Evolutionary conservation across 2,888 invertebrate species (phyloP), one percentile per base, ranked within the genome.

Genomic region (Chromoteleia sp.): DNA sequence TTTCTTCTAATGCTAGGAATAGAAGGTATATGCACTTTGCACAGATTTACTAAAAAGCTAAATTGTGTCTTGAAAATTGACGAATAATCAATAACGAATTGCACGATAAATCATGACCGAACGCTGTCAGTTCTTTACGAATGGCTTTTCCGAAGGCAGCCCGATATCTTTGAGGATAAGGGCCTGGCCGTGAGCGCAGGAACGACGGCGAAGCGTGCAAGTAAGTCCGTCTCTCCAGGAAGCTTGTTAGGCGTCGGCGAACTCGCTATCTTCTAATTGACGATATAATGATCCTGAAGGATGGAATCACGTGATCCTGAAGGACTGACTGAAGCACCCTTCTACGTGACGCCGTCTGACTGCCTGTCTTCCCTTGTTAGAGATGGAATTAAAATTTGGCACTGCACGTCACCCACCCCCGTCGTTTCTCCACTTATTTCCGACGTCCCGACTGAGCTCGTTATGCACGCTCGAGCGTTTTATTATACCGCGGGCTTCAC

Each of bases 251-350:
- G 89, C 91, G 89, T 89, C 87, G 89, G 88, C 86, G 86, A 87
- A 87, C 88, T 90, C 88, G 88, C 90, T 87, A 89, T 90, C 91
- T 91, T 91, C 91, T 91, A 91, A 91, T 91, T 91, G 91, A 91
- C 91, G 91, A 91, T 91, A 91, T 91, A 92, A 92, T 91, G 91
- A 92, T 91, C 90, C 89, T 90, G 90, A 90, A 91, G 91, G 90
- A 91, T 91, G 88, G 88, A 90, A 90, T 88, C 89, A 87, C 84
- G 83, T 87, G 87, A 79, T 83, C 74, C 67, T 82, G 73, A 77
- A 83, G 83, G 77, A 82, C 82, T 74, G 75, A 78, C 78, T 76
- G 68, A 58, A 81, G 83, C 79, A 81, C 81, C 82, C 83, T 83
- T 71, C 76, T 76, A 75, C 78, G 74, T 71, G 70, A 56, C 63